These are phyloP conservation scores for Nibea coibor DNA, from an alignment of 2,113 vertebrate genomes.

Conservation along the genomic window DNA sequence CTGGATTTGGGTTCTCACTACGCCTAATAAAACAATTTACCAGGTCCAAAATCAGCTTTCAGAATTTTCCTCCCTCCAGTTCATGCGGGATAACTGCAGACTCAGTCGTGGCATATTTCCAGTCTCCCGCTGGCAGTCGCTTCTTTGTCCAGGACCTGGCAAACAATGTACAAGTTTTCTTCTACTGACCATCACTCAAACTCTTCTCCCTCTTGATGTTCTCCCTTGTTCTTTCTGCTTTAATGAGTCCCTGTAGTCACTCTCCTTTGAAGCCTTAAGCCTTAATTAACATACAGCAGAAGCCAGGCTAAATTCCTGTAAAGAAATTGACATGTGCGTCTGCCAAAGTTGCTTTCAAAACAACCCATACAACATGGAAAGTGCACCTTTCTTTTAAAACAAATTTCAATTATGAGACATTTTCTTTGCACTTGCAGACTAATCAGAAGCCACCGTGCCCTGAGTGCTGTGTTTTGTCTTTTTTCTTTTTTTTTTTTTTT, in stretches of 20 bases:
- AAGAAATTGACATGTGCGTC: slow-evolving; percentile 4
- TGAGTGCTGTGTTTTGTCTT: neutral
- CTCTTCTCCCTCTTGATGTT: slow-evolving; percentile 13
- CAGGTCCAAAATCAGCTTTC: neutral
- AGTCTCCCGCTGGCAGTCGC: neutral
- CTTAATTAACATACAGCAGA: slow-evolving; percentile 43
- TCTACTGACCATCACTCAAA: slow-evolving; percentile 25
- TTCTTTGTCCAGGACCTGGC: neutral
- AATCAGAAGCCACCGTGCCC: too few species aligned
- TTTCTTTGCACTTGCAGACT: neutral
- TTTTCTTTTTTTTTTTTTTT: too few species aligned
- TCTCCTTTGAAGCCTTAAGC: slow-evolving; percentile 47
- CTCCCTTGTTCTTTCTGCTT: slow-evolving; percentile 39
- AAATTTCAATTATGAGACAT: slow-evolving; percentile 5
- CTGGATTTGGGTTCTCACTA: too few species aligned
- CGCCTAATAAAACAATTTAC: neutral
- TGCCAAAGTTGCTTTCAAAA: slow-evolving; percentile 24
- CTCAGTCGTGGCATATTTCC: neutral
- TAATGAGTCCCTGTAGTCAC: slow-evolving; percentile 25
- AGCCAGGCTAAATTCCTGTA: slow-evolving; percentile 1
- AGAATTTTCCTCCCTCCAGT: neutral
- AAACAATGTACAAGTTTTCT: slow-evolving; percentile 19
- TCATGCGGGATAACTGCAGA: neutral
- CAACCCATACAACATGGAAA: neutral
- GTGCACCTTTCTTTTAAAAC: neutral